Base-by-base conservation (phyloP, 2,888 invertebrate species). In the Trissonchulus latispiculum region DNA sequence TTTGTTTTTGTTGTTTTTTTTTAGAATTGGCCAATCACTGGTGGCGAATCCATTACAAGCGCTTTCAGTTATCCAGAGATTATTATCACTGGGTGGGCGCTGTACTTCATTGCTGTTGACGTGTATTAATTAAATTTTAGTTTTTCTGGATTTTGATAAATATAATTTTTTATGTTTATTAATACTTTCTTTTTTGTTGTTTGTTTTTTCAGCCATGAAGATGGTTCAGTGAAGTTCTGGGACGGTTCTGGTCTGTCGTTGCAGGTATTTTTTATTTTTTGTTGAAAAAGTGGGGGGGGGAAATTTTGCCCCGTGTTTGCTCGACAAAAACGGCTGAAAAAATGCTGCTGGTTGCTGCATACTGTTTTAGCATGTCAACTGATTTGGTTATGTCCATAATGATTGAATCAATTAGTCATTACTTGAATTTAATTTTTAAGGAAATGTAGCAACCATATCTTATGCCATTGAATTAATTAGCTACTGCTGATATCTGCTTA, bases 151-250 rank as follows among this genome's bases (percentile, higher is more conserved):
- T n/a, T n/a, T n/a, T n/a, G n/a, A n/a, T n/a, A n/a, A n/a, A n/a
- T n/a, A n/a, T n/a, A n/a, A n/a, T n/a, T n/a, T n/a, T n/a, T n/a
- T n/a, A n/a, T n/a, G n/a, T n/a, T n/a, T n/a, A n/a, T n/a, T n/a
- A n/a, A n/a, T n/a, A n/a, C n/a, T 95, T 81, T 68, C 61, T 64
- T 36, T 36, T 29, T 36, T 3, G 48, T 18, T 76, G 66, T 32
- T 72, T 74, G 48, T 71, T 74, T 74, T 86, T 86, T n/a, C 86
- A 93, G 94, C 71, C 96, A 97, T 86, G 92, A 95, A 77, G 99
- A 99, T 86, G 99, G 99, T 72, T 95, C 95, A 82, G 88, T 99
- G 74, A 96, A 96, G 85, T 99, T 99, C 86, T 99, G 97, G 97
- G 97, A 99, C 85, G 94, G 95, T 68, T 94, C 95, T 82, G 94